These are phyloP conservation scores for Drosophila ironensis DNA, from an alignment of 1,140 invertebrate species.

Conservation along the genomic window DNA sequence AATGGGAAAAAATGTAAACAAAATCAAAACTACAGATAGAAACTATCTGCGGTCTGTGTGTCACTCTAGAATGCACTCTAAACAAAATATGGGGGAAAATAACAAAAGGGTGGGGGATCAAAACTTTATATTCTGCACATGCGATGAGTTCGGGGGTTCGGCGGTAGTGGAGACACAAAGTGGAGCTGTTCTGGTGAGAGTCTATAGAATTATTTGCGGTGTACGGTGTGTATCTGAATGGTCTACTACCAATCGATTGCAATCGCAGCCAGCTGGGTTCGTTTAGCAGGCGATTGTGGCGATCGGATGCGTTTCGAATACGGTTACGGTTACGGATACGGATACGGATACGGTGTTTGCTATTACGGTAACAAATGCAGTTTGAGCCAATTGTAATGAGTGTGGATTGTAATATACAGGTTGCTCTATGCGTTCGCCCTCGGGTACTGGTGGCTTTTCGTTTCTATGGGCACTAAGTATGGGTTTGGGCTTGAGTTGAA, in stretches of 20 bases:
- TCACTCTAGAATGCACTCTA: slow-evolving; percentile 32
- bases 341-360: background rate
- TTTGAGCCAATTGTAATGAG: slow-evolving; percentile 39
- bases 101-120: slow-evolving; percentile 3
- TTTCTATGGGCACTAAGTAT: slow-evolving; percentile 49
- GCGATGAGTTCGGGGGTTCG: slow-evolving; percentile 38
- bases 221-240: slow-evolving; percentile 6
- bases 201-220: slow-evolving; percentile 34
- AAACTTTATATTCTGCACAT: slow-evolving; percentile 39
- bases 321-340: slow-evolving; percentile 13
- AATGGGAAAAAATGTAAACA: slow-evolving; percentile 6
- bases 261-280: slow-evolving; percentile 39
- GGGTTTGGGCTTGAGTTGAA: slow-evolving; percentile 16
- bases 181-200: slow-evolving; percentile 26
- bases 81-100: too few species aligned
- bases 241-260: slow-evolving; percentile 14
- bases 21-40: slow-evolving; percentile 14
- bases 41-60: slow-evolving; percentile 19
- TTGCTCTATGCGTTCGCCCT: slow-evolving; percentile 59
- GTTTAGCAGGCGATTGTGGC: slow-evolving; percentile 40
- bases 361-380: slow-evolving; percentile 8
- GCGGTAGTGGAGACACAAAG: slow-evolving; percentile 22
- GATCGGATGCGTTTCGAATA: slow-evolving; percentile 13
- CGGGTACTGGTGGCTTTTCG: slow-evolving; percentile 27
- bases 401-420: slow-evolving; percentile 44